Evolutionary conservation across 2,888 invertebrate genomes (phyloP).

Genomic region (Argynnis bischoffii): DNA sequence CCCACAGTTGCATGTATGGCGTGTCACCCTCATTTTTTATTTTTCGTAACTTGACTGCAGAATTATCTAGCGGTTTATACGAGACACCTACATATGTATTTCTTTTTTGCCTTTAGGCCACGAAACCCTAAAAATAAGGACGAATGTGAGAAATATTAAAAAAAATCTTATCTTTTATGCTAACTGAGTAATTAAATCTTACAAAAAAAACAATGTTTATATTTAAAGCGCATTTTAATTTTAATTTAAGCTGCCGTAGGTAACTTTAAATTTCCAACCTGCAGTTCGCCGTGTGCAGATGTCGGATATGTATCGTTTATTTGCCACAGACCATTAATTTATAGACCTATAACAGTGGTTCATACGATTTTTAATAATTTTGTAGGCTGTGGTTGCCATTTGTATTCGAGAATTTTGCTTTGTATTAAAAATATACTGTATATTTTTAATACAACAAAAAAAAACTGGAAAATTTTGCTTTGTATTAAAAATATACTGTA

Average conservation of each 20-base stretch:
- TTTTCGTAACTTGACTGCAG: too few species aligned
- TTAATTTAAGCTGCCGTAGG: conserved; percentile 9
- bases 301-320: conserved; percentile 49
- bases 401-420: conserved; percentile 13
- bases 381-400: conserved; percentile 38
- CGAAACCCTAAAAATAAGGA: too few species aligned
- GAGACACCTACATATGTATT: too few species aligned
- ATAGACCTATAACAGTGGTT: conserved; percentile 54
- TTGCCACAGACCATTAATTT: conserved; percentile 58
- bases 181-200: too few species aligned
- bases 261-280: conserved; percentile 27
- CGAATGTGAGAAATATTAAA: too few species aligned
- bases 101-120: too few species aligned
- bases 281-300: conserved; percentile 45
- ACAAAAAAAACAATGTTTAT: too few species aligned
- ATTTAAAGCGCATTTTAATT: not conserved
- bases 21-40: too few species aligned
- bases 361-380: conserved; percentile 52
- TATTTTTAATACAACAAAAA: too few species aligned
- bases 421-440: conserved; percentile 1
- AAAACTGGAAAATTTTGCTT: not conserved
- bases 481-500: conserved; percentile 1
- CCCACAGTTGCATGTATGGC: too few species aligned
- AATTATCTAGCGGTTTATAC: too few species aligned
- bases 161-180: too few species aligned